phyloP scores from a whole-genome alignment of 2,888 invertebrate species.

The Atrina japonica region DNA sequence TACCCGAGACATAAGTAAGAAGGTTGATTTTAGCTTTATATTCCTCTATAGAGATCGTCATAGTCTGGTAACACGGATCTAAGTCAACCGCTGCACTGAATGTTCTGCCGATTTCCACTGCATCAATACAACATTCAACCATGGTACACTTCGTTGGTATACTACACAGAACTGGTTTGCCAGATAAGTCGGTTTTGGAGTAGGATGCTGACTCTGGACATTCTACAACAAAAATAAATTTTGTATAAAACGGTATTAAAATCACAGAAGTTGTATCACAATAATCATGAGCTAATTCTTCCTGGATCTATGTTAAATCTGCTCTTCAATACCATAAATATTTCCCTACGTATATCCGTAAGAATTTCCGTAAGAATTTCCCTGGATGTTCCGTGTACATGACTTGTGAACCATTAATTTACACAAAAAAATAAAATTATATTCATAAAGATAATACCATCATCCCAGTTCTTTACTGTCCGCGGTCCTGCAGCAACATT shows the following conservation, averaged over 20 bases:
- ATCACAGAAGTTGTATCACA: no score
- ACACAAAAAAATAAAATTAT: constrained; percentile 1
- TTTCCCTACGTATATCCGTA: no score
- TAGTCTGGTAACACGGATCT: constrained; percentile 44
- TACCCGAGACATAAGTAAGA: not conserved
- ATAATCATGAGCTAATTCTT: no score
- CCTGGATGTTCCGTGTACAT: no score
- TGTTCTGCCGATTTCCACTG: constrained; percentile 35
- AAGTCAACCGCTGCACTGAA: constrained; percentile 46
- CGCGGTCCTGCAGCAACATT: not conserved
- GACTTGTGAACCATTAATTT: no score
- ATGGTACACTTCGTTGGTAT: constrained; percentile 49
- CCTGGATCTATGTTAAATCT: no score
- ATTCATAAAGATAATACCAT: constrained; percentile 16
- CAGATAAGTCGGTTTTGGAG: not conserved
- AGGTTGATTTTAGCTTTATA: constrained; percentile 34
- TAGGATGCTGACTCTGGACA: not conserved
- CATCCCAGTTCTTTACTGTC: constrained; percentile 30
- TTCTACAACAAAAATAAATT: not conserved
- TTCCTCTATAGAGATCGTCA: constrained; percentile 49
- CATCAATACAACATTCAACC: constrained; percentile 50
- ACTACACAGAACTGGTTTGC: constrained; percentile 38
- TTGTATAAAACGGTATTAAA: no score
- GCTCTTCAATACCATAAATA: no score
- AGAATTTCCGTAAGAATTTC: no score